These are phyloP conservation scores for Parasteatoda tepidariorum DNA, from an alignment of 1,140 invertebrate genomes.

Conservation along the genomic window DNA sequence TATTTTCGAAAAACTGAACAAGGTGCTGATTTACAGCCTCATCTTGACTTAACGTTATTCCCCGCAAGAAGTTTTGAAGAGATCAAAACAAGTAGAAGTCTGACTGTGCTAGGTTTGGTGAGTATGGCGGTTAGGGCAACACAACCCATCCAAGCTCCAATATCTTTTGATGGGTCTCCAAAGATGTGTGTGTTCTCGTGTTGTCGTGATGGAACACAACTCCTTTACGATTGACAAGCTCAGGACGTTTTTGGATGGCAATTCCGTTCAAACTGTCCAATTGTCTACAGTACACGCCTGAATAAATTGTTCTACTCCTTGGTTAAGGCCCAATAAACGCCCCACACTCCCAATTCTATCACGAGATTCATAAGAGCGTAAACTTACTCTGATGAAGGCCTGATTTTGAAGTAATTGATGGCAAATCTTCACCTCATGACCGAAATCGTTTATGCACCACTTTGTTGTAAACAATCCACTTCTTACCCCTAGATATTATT, in stretches of 20 bases:
- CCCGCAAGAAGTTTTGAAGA: not conserved
- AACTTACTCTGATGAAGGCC: not conserved
- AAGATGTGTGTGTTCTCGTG: slow-evolving; percentile 55
- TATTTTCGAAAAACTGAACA: not conserved
- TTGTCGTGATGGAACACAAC: slow-evolving; percentile 63
- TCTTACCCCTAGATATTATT: slow-evolving; percentile 4
- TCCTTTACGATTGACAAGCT: slow-evolving; percentile 2
- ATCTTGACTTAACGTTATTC: slow-evolving; percentile 1
- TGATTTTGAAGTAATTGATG: not conserved
- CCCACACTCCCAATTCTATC: slow-evolving; percentile 40
- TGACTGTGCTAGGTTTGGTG: slow-evolving; percentile 68
- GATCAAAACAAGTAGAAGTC: slow-evolving; percentile 69
- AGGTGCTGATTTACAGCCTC: not conserved
- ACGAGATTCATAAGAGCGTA: too few species aligned
- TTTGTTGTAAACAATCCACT: slow-evolving; percentile 19
- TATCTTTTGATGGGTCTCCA: slow-evolving; percentile 58
- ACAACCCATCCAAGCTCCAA: slow-evolving; percentile 69
- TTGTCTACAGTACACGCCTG: slow-evolving; percentile 9
- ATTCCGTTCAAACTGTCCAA: too few species aligned
- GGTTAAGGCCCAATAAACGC: slow-evolving; percentile 10
- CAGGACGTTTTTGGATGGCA: not conserved
- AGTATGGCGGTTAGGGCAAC: slow-evolving; percentile 70
- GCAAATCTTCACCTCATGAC: not conserved
- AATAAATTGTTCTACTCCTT: slow-evolving; percentile 35
- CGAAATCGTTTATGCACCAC: not conserved